Conservation (phyloP, 1,140 invertebrate species). For the Papilio xuthus region DNA sequence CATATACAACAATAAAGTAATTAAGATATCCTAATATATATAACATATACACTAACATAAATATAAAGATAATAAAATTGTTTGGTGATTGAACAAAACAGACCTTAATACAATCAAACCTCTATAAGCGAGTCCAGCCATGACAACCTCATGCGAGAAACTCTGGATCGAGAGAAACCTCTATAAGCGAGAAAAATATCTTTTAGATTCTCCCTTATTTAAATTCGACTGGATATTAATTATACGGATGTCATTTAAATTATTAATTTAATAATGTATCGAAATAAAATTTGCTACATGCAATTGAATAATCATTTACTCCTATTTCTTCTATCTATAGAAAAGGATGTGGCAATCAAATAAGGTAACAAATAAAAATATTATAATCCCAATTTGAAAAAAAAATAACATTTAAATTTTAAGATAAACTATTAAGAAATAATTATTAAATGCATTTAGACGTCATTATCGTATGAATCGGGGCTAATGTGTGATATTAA, state of each 20-base stretch:
- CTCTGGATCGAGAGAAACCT: too few species aligned
- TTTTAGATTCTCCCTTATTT: too few species aligned
- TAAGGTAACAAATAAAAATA: background rate
- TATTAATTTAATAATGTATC: background rate
- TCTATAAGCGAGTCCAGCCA: too few species aligned
- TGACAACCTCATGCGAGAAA: too few species aligned
- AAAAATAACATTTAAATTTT: background rate
- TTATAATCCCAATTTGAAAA: too few species aligned
- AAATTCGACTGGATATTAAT: background rate
- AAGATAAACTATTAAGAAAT: background rate
- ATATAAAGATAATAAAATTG: too few species aligned
- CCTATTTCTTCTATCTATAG: background rate
- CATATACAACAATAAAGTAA: background rate
- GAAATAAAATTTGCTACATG: background rate
- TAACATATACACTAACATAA: too few species aligned
- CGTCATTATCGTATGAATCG: slow-evolving; percentile 9
- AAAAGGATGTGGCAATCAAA: background rate
- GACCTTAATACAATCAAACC: too few species aligned
- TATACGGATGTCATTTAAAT: background rate
- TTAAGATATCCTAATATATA: background rate
- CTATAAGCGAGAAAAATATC: too few species aligned
- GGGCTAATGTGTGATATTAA: slow-evolving; percentile 15
- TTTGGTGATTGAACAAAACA: too few species aligned
- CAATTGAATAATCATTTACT: background rate
- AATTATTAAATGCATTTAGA: slow-evolving; percentile 10